Percentiles rank a stretch among this genome's conserved stretches.
Evolutionary conservation across 2,113 vertebrate species (phyloP).

Genomic region (Crotalus helleri): DNA sequence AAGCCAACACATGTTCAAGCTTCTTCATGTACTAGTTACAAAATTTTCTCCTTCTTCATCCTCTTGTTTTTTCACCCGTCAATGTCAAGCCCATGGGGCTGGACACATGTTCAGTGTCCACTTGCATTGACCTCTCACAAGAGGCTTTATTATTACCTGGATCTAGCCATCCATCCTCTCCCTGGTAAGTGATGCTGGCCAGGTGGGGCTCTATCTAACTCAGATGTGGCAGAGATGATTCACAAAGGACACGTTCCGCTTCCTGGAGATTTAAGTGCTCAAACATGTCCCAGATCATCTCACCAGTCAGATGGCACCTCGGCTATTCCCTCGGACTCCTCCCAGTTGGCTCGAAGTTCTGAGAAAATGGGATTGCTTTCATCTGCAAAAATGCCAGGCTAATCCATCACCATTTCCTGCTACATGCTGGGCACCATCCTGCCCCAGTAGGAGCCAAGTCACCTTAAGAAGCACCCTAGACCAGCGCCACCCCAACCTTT

Average conservation of each 20-base stretch:
- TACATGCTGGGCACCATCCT: background rate
- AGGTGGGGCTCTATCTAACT: background rate
- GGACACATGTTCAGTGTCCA: background rate
- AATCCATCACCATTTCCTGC: background rate
- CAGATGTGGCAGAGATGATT: background rate
- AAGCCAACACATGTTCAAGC: conserved; percentile 60
- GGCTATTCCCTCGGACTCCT: background rate
- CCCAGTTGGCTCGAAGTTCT: background rate
- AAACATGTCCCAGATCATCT: background rate
- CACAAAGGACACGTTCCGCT: background rate
- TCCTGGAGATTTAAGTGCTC: background rate
- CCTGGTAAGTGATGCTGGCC: no score
- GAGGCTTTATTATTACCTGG: background rate
- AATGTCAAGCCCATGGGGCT: no score
- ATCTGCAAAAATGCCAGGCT: background rate
- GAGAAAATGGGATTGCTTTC: background rate
- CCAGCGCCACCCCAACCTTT: rapidly evolving
- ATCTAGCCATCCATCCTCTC: background rate
- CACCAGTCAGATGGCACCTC: background rate
- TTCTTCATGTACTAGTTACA: conserved; percentile 75
- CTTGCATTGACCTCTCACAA: background rate
- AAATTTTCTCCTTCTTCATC: conserved; percentile 75
- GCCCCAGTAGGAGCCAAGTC: background rate
- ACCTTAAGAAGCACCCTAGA: background rate
- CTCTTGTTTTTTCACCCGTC: conserved; percentile 74